These are phyloP conservation scores for Eustalomyia histrio DNA, from an alignment of 2,888 invertebrate species.

Conservation along the genomic window DNA sequence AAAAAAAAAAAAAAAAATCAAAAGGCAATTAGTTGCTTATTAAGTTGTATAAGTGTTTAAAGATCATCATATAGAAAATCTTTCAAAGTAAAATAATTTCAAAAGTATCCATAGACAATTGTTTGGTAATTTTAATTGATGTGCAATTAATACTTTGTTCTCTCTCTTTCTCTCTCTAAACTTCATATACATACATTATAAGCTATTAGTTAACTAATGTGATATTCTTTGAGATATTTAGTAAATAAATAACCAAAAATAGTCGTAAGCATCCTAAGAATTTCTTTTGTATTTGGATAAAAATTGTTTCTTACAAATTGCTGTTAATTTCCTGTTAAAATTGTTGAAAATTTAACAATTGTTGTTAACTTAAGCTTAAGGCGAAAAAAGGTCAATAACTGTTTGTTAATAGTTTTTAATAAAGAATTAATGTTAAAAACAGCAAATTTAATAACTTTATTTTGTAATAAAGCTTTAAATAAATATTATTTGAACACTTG, in stretches of 20 bases:
- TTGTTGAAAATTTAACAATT: not conserved
- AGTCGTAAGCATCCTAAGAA: not conserved
- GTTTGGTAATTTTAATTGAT: slow-evolving; percentile 55
- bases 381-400: not conserved
- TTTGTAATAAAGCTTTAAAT: not conserved
- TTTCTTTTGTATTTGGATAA: not conserved
- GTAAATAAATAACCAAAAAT: slow-evolving; percentile 21
- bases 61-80: not conserved
- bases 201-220: slow-evolving; percentile 31
- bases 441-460: not conserved
- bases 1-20: slow-evolving; percentile 68
- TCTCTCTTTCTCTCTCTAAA: slow-evolving; percentile 21
- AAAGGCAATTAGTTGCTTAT: slow-evolving; percentile 75
- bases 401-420: not conserved
- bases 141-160: slow-evolving; percentile 55
- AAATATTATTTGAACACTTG: not conserved
- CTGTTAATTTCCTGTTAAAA: slow-evolving; percentile 45
- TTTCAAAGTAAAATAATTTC: slow-evolving; percentile 10
- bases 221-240: slow-evolving; percentile 6
- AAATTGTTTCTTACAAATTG: slow-evolving; percentile 18
- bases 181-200: not conserved
- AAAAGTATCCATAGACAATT: slow-evolving; percentile 35
- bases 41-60: slow-evolving; percentile 61
- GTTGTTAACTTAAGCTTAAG: not conserved
- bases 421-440: not conserved